A percentile compares a stretch with the other conserved stretches of the same genome.
Evolutionary conservation across 2,888 invertebrate genomes (phyloP).

Genomic region (Epistrophella euchroma): DNA sequence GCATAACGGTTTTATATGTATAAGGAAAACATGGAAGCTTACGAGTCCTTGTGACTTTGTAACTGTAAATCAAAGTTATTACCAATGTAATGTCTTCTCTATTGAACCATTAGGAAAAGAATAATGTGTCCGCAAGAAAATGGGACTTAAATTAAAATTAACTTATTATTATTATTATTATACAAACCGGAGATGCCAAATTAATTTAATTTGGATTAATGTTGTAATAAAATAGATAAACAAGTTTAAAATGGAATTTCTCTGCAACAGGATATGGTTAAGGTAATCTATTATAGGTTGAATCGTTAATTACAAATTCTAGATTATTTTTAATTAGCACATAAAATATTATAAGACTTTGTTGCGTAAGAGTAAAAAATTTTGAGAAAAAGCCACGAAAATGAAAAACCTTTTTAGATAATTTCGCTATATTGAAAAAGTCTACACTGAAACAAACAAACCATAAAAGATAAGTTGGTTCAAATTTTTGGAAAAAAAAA

Average conservation of each 20-base stretch:
- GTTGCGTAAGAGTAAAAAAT: too few relatives aligned
- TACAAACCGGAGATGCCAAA: slow-evolving; percentile 24
- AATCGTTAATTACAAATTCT: too few relatives aligned
- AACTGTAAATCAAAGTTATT: slow-evolving; percentile 70
- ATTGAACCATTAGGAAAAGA: slow-evolving; percentile 70
- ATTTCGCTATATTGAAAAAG: too few relatives aligned
- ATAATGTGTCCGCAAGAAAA: slow-evolving; percentile 53
- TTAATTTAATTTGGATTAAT: slow-evolving; percentile 29
- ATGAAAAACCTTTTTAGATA: too few relatives aligned
- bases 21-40: slow-evolving; percentile 33
- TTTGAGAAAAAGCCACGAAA: too few relatives aligned
- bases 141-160: slow-evolving; percentile 64
- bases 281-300: neutral
- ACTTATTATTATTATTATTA: slow-evolving; percentile 50
- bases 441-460: too few relatives aligned
- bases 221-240: neutral
- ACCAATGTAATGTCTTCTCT: slow-evolving; percentile 67
- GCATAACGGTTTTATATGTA: slow-evolving; percentile 1
- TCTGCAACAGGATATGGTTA: neutral
- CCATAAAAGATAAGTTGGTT: too few relatives aligned
- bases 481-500: too few relatives aligned
- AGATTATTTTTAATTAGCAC: too few relatives aligned
- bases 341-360: too few relatives aligned
- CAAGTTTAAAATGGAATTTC: neutral
- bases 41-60: slow-evolving; percentile 49